phyloP scores from a whole-genome alignment of 2,888 invertebrate genomes.

The Rhamnusium bicolor region DNA sequence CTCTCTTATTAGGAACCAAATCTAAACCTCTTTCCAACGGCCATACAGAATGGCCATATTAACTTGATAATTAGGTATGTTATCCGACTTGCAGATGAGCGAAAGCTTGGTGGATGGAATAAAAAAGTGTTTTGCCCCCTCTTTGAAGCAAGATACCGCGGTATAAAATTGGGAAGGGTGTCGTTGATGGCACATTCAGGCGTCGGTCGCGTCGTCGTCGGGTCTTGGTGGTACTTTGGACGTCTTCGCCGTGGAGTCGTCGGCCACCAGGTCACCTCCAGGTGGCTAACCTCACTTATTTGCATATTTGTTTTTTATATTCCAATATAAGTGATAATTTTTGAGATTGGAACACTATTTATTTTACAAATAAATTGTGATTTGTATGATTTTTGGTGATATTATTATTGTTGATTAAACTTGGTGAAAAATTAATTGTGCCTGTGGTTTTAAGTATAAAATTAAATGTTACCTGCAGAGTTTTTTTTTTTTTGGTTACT shows the following conservation, averaged over 20 bases:
- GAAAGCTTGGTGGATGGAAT: constrained; percentile 80
- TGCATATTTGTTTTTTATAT: background rate
- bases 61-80: constrained; percentile 93
- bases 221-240: constrained; percentile 55
- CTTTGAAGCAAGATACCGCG: constrained; percentile 69
- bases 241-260: constrained; percentile 53
- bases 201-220: constrained; percentile 67
- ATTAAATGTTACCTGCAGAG: background rate
- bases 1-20: constrained; percentile 70
- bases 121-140: constrained; percentile 81
- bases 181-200: constrained; percentile 71
- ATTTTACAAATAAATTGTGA: background rate
- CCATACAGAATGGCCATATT: constrained; percentile 87
- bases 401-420: background rate
- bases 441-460: background rate
- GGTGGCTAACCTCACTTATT: constrained; percentile 36
- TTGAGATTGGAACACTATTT: background rate
- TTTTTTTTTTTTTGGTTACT: background rate
- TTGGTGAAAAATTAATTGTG: constrained; percentile 1
- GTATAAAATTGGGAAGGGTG: constrained; percentile 72
- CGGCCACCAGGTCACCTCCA: constrained; percentile 58
- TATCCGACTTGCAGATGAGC: constrained; percentile 93
- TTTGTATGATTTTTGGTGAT: background rate
- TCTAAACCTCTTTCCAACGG: constrained; percentile 73
- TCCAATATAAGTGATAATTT: background rate